Base-by-base conservation (phyloP, 2,113 vertebrate species). In the Hemibagrus wyckioides region DNA sequence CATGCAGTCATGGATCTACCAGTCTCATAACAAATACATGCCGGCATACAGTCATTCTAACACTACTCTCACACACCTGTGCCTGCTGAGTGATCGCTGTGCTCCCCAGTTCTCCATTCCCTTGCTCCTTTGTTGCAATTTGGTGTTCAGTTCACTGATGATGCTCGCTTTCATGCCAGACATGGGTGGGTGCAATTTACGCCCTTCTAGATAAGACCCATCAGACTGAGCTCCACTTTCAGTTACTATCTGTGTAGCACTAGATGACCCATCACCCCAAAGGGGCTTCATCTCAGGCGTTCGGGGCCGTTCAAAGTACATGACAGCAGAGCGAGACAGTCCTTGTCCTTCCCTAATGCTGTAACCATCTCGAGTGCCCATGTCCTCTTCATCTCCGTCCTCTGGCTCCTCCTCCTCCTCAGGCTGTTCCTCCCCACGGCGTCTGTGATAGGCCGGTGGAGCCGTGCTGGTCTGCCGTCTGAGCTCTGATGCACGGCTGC, bases 91-190 rank as follows among this genome's bases (percentile, higher is more conserved):
- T 0, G 93, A 90, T 81, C 89, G 93, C 93, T 92, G 96, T 93
- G 90, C 94, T 91, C 91, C 94, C 94, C 92, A 96, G 93, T 67
- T 95, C 82, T 95, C 96, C 84, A 94, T 90, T 92, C 91, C 89
- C 89, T 90, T 90, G 39, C 92, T 94, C 54, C 97, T 96, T 89
- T 98, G 96, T 92, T 98, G 97, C 84, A 98, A 94, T 92, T 98
- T 98, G 95, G 93, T 96, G 95, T 94, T 98, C 90, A 98, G 95
- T 93, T 98, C 97, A 13, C 94, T 97, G 90, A 98, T 97, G 92
- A 98, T 97, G 94, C 96, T 97, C 90, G 97, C 94, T 92, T 97
- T 98, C 87, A 97, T 97, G 52, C 96, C 94, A 76, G 96, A 95
- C 52, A 95, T 92, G 17, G 96, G 92, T 56, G 95, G 94, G 93